These are phyloP conservation scores for Copsychus sechellarum DNA, from an alignment of 2,113 vertebrate species.

Conservation along the genomic window DNA sequence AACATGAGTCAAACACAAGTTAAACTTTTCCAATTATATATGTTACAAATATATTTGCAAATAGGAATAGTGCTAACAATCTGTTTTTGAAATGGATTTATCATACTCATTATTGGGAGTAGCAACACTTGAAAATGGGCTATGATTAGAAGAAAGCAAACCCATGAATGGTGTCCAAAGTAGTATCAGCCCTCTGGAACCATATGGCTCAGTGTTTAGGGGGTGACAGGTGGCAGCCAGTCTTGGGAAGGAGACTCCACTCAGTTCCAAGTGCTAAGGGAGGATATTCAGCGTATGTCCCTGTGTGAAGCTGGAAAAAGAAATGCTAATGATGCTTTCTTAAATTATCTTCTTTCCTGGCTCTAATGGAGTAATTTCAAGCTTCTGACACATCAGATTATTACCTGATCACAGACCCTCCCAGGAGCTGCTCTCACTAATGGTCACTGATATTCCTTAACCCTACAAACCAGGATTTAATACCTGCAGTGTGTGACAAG, in stretches of 20 bases:
- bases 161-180: background rate
- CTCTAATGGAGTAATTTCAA: background rate
- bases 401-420: background rate
- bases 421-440: background rate
- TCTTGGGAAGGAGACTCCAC: background rate
- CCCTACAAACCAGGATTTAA: background rate
- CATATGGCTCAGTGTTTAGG: constrained; percentile 23
- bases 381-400: background rate
- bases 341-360: background rate
- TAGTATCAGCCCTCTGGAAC: background rate
- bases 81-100: background rate
- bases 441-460: background rate
- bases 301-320: background rate
- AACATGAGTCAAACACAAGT: background rate
- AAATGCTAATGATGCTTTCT: background rate
- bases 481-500: background rate
- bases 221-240: background rate
- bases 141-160: background rate
- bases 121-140: background rate
- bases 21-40: background rate
- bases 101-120: background rate
- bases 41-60: background rate
- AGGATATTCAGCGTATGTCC: background rate
- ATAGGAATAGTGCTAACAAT: background rate
- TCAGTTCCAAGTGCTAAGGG: background rate